These are phyloP conservation scores for Brachionichthys hirsutus DNA, from an alignment of 2,113 vertebrate species.

Conservation along the genomic window DNA sequence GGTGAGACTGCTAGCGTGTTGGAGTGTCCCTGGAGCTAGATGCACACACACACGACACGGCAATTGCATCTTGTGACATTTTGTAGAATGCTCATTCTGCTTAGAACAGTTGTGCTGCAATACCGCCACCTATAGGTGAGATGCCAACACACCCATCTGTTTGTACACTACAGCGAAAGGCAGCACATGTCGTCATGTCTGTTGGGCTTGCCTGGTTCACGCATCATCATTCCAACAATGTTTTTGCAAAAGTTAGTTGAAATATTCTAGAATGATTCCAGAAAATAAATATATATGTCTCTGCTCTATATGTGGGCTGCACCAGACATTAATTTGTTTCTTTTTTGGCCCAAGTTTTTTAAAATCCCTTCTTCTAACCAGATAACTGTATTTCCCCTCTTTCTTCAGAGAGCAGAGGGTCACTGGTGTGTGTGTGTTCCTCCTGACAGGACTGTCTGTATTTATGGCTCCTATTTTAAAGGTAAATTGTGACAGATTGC, in stretches of 20 bases:
- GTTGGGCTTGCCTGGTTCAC: too few relatives aligned
- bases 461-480: constrained; percentile 99
- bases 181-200: too few relatives aligned
- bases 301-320: too few relatives aligned
- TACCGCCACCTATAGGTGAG: constrained; percentile 13
- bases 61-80: background rate
- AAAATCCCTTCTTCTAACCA: too few relatives aligned
- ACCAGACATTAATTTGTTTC: too few relatives aligned
- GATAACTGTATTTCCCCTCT: background rate
- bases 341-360: too few relatives aligned
- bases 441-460: constrained; percentile 95
- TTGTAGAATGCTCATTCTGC: too few relatives aligned
- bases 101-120: background rate
- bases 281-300: too few relatives aligned
- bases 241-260: too few relatives aligned
- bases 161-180: too few relatives aligned
- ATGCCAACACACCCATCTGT: background rate
- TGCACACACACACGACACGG: background rate
- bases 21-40: background rate
- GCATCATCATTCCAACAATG: too few relatives aligned
- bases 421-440: constrained; percentile 89
- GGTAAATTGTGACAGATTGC: constrained; percentile 72
- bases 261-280: too few relatives aligned
- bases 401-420: constrained; percentile 92
- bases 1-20: constrained; percentile 72